A percentile compares a stretch with the other conserved stretches of the same genome.
Evolutionary conservation across 92 coral and sea anemone species (phyloP).

Genomic region (Micromussa lordhowensis): DNA sequence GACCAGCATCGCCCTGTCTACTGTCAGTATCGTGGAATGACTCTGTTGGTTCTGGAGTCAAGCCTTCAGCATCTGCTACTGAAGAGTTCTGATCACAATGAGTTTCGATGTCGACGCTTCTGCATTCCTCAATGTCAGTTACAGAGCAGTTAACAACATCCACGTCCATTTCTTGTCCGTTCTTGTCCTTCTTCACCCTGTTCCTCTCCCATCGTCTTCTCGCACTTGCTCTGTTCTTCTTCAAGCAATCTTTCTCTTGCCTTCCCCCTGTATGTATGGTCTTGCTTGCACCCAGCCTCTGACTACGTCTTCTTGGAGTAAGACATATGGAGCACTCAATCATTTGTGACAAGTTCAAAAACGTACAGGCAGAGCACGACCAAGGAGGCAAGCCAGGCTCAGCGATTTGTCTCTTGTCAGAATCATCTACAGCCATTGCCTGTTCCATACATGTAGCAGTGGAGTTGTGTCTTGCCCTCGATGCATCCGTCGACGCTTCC

Average conservation of each 20-base stretch:
- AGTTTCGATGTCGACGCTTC: neutral
- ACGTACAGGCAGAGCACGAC: constrained; percentile 79
- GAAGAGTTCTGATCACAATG: neutral
- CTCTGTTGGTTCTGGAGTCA: neutral
- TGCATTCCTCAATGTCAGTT: neutral
- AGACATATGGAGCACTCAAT: constrained; percentile 84
- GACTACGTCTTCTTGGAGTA: constrained; percentile 84
- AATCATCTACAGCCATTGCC: neutral
- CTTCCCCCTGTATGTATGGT: constrained; percentile 12
- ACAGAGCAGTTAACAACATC: neutral
- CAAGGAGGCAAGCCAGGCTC: constrained; percentile 53
- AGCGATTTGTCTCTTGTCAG: neutral
- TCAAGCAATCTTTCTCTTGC: neutral
- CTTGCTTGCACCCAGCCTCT: constrained; percentile 49
- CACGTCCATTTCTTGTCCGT: neutral
- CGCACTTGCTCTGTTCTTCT: neutral
- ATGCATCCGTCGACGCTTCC: neutral
- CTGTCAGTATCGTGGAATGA: neutral
- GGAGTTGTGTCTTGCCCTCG: neutral
- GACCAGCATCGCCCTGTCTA: neutral
- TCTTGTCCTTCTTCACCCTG: neutral
- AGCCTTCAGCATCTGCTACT: neutral
- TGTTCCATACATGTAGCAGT: neutral
- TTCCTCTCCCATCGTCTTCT: neutral
- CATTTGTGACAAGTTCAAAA: constrained; percentile 73